A percentile compares a stretch with the other conserved stretches of the same genome.
These are phyloP conservation scores for Caretta caretta DNA, from an alignment of 2,113 vertebrate genomes.

Conservation along the genomic window DNA sequence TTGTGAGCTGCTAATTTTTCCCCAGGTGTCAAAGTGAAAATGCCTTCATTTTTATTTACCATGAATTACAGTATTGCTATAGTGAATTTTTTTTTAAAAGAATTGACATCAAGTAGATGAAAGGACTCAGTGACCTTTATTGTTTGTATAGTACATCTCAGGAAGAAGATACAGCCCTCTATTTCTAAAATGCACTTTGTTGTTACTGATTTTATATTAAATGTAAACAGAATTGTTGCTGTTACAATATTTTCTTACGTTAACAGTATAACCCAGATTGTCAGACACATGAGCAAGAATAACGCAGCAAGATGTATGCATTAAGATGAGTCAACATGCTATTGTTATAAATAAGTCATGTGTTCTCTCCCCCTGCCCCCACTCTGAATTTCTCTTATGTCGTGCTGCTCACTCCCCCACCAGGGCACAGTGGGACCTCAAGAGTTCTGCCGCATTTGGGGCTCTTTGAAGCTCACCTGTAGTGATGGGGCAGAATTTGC, in stretches of 20 bases:
- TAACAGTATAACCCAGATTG: neutral
- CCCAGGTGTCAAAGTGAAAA: neutral
- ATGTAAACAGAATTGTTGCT: neutral
- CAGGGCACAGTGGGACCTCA: neutral
- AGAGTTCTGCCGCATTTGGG: neutral
- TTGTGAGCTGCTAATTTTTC: neutral
- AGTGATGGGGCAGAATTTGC: neutral
- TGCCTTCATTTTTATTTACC: neutral
- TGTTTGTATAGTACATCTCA: neutral
- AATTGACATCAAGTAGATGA: neutral
- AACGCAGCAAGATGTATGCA: neutral
- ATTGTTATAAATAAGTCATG: no score
- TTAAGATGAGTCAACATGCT: neutral
- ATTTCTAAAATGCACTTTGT: neutral
- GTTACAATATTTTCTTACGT: neutral
- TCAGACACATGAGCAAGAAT: neutral
- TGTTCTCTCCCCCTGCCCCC: no score
- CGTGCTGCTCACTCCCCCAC: accelerated
- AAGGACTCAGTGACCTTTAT: neutral
- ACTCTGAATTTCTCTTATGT: neutral
- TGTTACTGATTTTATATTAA: neutral
- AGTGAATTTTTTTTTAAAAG: neutral
- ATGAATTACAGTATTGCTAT: neutral
- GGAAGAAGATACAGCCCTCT: accelerated
- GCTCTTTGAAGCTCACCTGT: neutral